Evolutionary conservation across 2,113 vertebrate genomes (phyloP).

Genomic region (Embiotoca jacksoni): DNA sequence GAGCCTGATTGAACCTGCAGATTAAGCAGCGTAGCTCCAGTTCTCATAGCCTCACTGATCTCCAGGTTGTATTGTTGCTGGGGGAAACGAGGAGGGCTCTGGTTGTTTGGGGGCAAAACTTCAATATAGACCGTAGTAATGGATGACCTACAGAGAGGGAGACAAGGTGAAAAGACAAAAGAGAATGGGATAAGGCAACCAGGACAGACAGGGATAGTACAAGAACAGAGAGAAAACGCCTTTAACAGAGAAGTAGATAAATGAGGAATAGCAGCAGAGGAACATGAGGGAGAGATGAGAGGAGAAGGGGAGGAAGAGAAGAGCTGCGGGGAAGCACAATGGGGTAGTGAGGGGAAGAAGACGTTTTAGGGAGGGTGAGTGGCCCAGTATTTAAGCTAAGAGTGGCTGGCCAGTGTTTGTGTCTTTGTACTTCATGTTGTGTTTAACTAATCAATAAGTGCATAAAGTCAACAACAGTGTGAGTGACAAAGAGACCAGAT

Average conservation of each 20-base stretch:
- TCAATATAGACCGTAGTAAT: constrained; percentile 98
- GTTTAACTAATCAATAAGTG: constrained; percentile 65
- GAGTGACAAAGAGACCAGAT: constrained; percentile 29
- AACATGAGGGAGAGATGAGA: background rate
- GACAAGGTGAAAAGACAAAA: constrained; percentile 22
- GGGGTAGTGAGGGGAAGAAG: background rate
- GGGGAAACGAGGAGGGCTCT: constrained; percentile 94
- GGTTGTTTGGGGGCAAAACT: constrained; percentile 97
- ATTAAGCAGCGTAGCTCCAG: constrained; percentile 91
- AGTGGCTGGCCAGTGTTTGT: constrained; percentile 46
- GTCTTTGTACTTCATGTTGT: constrained; percentile 54
- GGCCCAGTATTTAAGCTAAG: constrained; percentile 49
- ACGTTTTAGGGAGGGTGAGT: constrained; percentile 26
- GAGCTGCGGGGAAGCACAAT: background rate
- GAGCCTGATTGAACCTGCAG: constrained; percentile 86
- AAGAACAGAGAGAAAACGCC: background rate
- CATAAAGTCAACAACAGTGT: constrained; percentile 34
- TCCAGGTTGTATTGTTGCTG: constrained; percentile 93
- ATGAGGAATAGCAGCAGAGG: constrained; percentile 5
- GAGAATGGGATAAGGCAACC: background rate
- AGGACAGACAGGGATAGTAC: background rate
- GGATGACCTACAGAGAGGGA: constrained; percentile 87
- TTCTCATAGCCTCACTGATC: constrained; percentile 96
- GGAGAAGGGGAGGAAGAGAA: background rate
- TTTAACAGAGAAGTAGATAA: constrained; percentile 6